A percentile compares a stretch with the other conserved stretches of the same genome.
Evolutionary conservation across 2,113 vertebrate genomes (phyloP).

Genomic region (Caranx melampygus): DNA sequence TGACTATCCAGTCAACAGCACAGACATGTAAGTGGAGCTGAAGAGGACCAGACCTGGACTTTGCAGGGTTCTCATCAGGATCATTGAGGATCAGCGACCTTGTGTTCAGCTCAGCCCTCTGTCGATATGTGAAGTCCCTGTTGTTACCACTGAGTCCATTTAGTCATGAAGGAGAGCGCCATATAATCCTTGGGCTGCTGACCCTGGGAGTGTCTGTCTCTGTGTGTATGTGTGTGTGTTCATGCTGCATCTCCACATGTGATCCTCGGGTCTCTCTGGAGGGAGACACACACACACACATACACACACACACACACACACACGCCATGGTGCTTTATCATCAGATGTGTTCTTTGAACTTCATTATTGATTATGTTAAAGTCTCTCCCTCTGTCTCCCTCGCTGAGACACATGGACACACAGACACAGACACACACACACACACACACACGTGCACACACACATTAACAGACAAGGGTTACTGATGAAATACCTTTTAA

Average conservation of each 20-base stretch:
- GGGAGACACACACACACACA: too few species aligned
- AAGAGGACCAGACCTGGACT: neutral
- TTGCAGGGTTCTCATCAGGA: neutral
- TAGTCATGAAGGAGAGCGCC: conserved; percentile 16
- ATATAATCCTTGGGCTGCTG: conserved; percentile 36
- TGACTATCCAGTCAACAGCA: too few species aligned
- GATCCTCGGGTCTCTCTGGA: too few species aligned
- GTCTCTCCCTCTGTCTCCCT: neutral
- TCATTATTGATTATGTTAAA: conserved; percentile 30
- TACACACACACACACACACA: neutral
- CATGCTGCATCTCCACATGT: too few species aligned
- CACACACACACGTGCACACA: neutral
- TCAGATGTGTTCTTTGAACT: conserved; percentile 26
- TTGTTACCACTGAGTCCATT: conserved; percentile 14
- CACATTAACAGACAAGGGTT: neutral
- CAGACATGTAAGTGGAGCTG: too few species aligned
- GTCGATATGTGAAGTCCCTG: conserved; percentile 25
- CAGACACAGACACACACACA: conserved; percentile 8
- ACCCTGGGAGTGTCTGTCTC: conserved; percentile 10
- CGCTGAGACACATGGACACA: neutral
- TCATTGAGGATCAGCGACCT: conserved; percentile 8
- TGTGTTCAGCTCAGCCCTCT: conserved; percentile 3
- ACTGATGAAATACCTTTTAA: conserved; percentile 24
- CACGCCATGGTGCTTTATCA: neutral
- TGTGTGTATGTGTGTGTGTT: neutral